Base-by-base conservation (phyloP, 2,113 vertebrate species). In the Siniperca chuatsi region DNA sequence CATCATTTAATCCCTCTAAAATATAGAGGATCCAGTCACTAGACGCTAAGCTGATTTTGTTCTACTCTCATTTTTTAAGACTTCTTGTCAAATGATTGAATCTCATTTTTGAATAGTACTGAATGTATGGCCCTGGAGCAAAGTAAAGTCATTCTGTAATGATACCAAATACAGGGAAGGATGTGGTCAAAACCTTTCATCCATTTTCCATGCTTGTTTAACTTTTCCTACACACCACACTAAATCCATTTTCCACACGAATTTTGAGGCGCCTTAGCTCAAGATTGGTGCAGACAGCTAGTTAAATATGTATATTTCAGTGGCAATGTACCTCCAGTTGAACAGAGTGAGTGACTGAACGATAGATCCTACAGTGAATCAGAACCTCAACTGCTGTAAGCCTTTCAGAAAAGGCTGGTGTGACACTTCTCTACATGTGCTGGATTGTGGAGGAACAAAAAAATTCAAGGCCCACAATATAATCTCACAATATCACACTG, bases 41-140 rank as follows among this genome's bases (percentile, higher is more conserved):
- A 46, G 64, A 71, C 42, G 77, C 80, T 92, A 89, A 91, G 90
- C 89, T 86, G 89, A 89, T 89, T 94, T 85, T 75, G 73, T 78
- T 67, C 70, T 61, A 62, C 83, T 82, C 55, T 87, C 66, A 78
- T 84, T 78, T 88, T 81, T 67, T 62, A 78, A 75, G 72, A 72
- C 68, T 79, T 87, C 77, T 78, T 81, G 77, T 81, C 69, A 84
- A 79, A 89, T 87, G 83, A 90, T 88, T 87, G 80, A 78, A 87
- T 92, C 80, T 77, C 66, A 78, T 84, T 84, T 92, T 75, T 57
- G 52, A 87, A 74, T 50, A 85, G 79, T 76, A 60, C 67, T 75
- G 62, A 77, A 76, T 86, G 80, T 78, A 80, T 23, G 75, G 73
- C 81, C 50, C 64, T 6, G 37, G 61, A 90, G 84, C 54, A 57